Percentiles rank a stretch among this genome's conserved stretches.
Conservation (phyloP, 2,888 invertebrate genomes). For the Carterocephalus palaemon region DNA sequence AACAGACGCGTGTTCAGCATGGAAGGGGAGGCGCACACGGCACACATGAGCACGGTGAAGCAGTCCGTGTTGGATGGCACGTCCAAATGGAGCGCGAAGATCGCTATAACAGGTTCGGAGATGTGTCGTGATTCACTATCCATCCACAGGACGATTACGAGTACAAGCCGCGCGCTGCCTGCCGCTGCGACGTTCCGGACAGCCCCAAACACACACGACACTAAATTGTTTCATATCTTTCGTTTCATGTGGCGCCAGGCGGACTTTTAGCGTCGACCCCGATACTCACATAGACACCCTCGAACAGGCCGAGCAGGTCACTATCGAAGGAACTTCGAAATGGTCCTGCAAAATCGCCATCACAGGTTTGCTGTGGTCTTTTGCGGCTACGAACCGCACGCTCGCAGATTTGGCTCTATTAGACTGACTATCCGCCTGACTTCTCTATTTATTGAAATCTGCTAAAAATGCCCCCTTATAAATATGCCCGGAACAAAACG, state of each 20-base stretch:
- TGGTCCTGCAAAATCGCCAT: slow-evolving; percentile 99
- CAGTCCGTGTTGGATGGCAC: slow-evolving; percentile 99
- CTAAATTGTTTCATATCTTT: slow-evolving; percentile 69
- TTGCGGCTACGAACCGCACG: slow-evolving; percentile 76
- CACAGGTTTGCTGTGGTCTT: slow-evolving; percentile 90
- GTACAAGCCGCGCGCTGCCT: slow-evolving; percentile 34
- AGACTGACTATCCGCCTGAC: slow-evolving; percentile 74
- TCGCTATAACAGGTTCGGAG: slow-evolving; percentile 99
- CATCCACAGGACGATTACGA: slow-evolving; percentile 33
- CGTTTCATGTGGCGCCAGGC: slow-evolving; percentile 84
- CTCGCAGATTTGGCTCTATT: slow-evolving; percentile 77
- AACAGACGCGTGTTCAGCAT: slow-evolving; percentile 97
- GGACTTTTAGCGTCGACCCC: slow-evolving; percentile 97
- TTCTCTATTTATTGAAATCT: slow-evolving; percentile 66
- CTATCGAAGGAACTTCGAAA: slow-evolving; percentile 99
- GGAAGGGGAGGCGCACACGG: slow-evolving; percentile 94
- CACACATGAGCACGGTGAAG: slow-evolving; percentile 99
- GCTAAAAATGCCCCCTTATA: slow-evolving; percentile 40
- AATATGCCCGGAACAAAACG: slow-evolving; percentile 9
- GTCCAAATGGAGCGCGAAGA: slow-evolving; percentile 99
- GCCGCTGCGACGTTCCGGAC: slow-evolving; percentile 13
- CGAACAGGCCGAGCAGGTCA: slow-evolving; percentile 98
- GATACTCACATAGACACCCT: slow-evolving; percentile 98
- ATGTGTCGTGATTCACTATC: slow-evolving; percentile 47
- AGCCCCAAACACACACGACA: slow-evolving; percentile 56